Base-by-base conservation (phyloP, 2,888 invertebrate genomes). In the Limnephilus marmoratus region DNA sequence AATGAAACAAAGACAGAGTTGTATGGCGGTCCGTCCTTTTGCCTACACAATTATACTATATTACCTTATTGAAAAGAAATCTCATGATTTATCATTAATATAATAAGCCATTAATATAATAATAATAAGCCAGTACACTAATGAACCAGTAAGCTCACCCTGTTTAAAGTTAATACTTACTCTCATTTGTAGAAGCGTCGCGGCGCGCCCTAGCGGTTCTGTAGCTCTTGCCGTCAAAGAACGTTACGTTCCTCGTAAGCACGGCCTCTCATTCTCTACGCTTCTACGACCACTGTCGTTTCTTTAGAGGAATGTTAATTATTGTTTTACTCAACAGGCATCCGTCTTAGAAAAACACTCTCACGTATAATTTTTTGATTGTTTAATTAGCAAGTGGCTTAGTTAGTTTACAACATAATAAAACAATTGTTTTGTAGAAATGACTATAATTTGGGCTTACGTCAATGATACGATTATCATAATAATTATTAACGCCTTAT, bases 281-380 rank as follows among this genome's bases (percentile, higher is more conserved):
- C 68, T 2, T 68, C n/a, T 68, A 68, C 24, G 68, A 7, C 68
- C 68, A 53, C 88, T 31, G 53, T 68, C 53, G 88, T 53, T 53
- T 87, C 68, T 34, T 87, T 68, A 5, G 2, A 88, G 68, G 18
- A 88, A 88, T 68, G 37, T 88, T 88, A 68, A 88, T 88, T 88
- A 68, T 88, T 53, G 1, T 88, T 88, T 88, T 88, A 34, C 68
- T 53, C 68, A 34, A 15, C 34, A 31, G 37, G 68, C n/a, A 29
- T 3, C 29, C 24, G 86, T n/a, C 86, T 86, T 24, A n/a, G 24
- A 24, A n/a, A 85, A 85, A 85, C 18, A 85, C 53, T 18, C 18
- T 53, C 18, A 53, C 18, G 5, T 53, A 53, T 18, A 53, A 53
- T 53, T 53, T 53, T 53, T 53, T 1, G 18, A 18, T 18, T 53